Conservation (phyloP, 2,113 vertebrate genomes). For the Daboia siamensis region DNA sequence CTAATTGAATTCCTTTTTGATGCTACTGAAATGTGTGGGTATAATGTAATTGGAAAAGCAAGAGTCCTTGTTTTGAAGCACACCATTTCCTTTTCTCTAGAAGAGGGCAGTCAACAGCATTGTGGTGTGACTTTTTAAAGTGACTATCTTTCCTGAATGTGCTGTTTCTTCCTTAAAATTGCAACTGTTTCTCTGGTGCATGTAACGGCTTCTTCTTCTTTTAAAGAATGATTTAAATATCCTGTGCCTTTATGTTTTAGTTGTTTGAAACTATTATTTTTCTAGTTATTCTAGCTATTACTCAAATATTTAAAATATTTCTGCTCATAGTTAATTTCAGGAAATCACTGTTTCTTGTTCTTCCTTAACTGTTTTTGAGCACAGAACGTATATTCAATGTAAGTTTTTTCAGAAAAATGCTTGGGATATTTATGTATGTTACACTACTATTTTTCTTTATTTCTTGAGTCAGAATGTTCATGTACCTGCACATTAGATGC, state of each 20-base stretch:
- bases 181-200: neutral
- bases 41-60: neutral
- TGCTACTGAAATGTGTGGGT: neutral
- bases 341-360: neutral
- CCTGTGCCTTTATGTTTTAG: neutral
- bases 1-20: neutral
- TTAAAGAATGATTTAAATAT: neutral
- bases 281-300: neutral
- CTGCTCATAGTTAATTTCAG: neutral
- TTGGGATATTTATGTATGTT: neutral
- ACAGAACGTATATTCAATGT: neutral
- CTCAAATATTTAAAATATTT: neutral
- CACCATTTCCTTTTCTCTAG: neutral
- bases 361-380: neutral
- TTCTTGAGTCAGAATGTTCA: neutral
- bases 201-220: neutral
- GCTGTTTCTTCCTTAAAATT: conserved; percentile 10
- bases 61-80: neutral
- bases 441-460: neutral
- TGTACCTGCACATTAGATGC: neutral
- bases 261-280: neutral
- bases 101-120: neutral
- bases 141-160: neutral
- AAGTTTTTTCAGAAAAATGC: neutral
- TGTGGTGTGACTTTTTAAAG: neutral